These are phyloP conservation scores for Poecile montanus DNA, from an alignment of 2,797 vertebrate genomes.

Conservation along the genomic window DNA sequence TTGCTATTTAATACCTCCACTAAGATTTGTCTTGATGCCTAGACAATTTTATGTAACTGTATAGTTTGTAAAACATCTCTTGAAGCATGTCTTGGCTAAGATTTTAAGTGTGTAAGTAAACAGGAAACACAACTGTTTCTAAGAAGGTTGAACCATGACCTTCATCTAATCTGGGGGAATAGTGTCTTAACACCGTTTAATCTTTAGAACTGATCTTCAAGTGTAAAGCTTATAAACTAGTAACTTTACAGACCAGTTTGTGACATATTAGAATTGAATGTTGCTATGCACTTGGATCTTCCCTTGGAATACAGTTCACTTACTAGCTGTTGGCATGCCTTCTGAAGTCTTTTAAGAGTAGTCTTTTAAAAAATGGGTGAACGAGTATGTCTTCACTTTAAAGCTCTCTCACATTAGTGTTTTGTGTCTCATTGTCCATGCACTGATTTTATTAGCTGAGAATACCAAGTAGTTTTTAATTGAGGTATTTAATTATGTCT, in stretches of 20 bases:
- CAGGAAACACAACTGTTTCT: conserved; percentile 25
- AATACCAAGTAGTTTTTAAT: not conserved
- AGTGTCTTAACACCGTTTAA: not conserved
- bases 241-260: not conserved
- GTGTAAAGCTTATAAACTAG: not conserved
- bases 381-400: not conserved
- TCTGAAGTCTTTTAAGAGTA: not conserved
- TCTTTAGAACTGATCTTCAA: not conserved
- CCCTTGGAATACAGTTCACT: not conserved
- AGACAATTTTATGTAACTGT: not conserved
- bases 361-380: not conserved
- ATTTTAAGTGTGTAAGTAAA: not conserved
- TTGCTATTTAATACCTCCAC: not conserved
- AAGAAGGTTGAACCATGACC: not conserved
- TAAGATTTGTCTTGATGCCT: not conserved
- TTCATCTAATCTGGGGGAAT: not conserved
- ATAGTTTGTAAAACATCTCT: not conserved
- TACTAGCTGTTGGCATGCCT: not conserved
- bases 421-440: not conserved
- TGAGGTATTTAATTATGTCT: not conserved
- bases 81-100: not conserved
- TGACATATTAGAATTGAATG: not conserved
- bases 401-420: not conserved
- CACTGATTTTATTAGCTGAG: conserved; percentile 1
- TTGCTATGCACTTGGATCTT: not conserved